These are phyloP conservation scores for Camelus dromedarius DNA, from an alignment of 2,113 vertebrate genomes.

Conservation along the genomic window DNA sequence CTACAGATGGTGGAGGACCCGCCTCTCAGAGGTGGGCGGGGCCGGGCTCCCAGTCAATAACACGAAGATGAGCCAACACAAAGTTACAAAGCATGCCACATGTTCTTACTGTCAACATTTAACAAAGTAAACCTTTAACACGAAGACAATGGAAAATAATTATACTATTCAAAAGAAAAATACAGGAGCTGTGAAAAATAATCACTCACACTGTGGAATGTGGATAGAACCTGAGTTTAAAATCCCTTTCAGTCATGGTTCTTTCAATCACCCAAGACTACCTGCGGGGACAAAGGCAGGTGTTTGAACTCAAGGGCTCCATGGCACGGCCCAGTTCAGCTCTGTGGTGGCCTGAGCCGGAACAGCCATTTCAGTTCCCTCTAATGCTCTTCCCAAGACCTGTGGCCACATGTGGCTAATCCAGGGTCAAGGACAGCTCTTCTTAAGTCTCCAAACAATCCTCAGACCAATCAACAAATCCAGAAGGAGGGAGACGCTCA, in stretches of 20 bases:
- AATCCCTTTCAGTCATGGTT: background rate
- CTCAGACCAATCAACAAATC: background rate
- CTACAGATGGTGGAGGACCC: rapidly evolving
- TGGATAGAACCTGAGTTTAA: background rate
- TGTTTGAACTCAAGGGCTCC: background rate
- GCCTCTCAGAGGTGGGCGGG: background rate
- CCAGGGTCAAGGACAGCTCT: rapidly evolving
- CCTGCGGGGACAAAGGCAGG: background rate
- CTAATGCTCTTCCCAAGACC: background rate
- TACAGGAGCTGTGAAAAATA: background rate
- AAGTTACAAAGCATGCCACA: rapidly evolving
- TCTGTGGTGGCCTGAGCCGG: rapidly evolving
- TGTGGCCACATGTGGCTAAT: background rate
- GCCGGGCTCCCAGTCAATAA: rapidly evolving
- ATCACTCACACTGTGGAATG: rapidly evolving
- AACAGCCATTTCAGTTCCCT: too few relatives aligned
- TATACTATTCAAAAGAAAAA: background rate
- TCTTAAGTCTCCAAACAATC: background rate
- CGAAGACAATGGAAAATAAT: background rate
- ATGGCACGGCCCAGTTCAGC: rapidly evolving
- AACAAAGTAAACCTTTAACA: background rate
- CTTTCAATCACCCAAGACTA: background rate
- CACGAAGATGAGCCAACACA: rapidly evolving
- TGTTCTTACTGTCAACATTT: background rate
- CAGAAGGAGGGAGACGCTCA: background rate